These are phyloP conservation scores for Thereva unica DNA, from an alignment of 2,888 invertebrate genomes.

Conservation along the genomic window DNA sequence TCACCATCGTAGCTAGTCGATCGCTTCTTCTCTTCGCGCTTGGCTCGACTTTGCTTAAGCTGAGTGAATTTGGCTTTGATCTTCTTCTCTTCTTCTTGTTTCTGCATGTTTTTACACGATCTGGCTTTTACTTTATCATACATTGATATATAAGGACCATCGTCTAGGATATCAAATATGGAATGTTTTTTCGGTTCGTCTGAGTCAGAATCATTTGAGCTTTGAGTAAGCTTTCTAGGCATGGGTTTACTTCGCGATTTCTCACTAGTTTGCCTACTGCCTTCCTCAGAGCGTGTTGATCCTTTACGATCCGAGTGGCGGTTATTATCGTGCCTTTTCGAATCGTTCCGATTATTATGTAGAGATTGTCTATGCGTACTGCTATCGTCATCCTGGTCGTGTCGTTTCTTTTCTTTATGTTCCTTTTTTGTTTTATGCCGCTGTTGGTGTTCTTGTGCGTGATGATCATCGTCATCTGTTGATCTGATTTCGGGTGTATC, in stretches of 20 bases:
- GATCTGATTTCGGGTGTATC: slow-evolving; percentile 64
- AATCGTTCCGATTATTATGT: slow-evolving; percentile 12
- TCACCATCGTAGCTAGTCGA: slow-evolving; percentile 89
- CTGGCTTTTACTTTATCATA: slow-evolving; percentile 96
- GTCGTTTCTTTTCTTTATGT: slow-evolving; percentile 56
- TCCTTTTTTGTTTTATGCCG: slow-evolving; percentile 53
- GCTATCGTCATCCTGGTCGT: slow-evolving; percentile 44
- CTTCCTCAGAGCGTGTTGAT: slow-evolving; percentile 44
- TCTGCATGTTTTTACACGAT: slow-evolving; percentile 91
- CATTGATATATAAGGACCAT: slow-evolving; percentile 94
- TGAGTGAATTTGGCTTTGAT: slow-evolving; percentile 88
- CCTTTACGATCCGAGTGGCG: slow-evolving; percentile 49
- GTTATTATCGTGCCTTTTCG: slow-evolving; percentile 38
- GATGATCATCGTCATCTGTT: slow-evolving; percentile 65
- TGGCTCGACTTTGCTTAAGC: slow-evolving; percentile 83
- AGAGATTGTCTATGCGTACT: slow-evolving; percentile 42
- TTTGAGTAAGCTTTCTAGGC: slow-evolving; percentile 52
- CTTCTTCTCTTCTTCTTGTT: slow-evolving; percentile 88
- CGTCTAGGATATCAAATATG: slow-evolving; percentile 87
- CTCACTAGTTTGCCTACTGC: slow-evolving; percentile 42
- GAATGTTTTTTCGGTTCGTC: slow-evolving; percentile 88
- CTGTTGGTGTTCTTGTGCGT: slow-evolving; percentile 56
- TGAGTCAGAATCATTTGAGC: slow-evolving; percentile 71
- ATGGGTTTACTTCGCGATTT: slow-evolving; percentile 46
- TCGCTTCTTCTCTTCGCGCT: slow-evolving; percentile 86